Evolutionary conservation across 2,888 invertebrate species (phyloP).

Genomic region (Diogma glabrata): DNA sequence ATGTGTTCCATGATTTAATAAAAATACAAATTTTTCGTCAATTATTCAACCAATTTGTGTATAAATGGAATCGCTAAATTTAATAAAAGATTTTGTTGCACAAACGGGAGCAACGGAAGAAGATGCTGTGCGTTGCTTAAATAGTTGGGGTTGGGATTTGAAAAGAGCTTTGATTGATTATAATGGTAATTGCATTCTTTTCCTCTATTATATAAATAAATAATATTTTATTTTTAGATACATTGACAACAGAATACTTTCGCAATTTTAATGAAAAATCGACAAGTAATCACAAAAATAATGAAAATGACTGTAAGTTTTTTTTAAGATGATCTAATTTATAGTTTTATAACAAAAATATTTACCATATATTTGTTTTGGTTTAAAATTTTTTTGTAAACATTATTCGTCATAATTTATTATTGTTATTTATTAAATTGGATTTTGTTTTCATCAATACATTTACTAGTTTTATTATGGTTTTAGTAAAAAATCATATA

Average conservation of each 20-base stretch:
- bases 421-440: too few species aligned
- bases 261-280: constrained; percentile 8
- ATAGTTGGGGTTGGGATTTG: constrained; percentile 21
- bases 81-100: constrained; percentile 20
- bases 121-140: constrained; percentile 21
- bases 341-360: too few species aligned
- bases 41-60: too few species aligned
- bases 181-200: constrained; percentile 18
- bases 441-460: too few species aligned
- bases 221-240: constrained; percentile 15
- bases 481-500: too few species aligned
- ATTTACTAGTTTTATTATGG: too few species aligned
- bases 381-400: too few species aligned
- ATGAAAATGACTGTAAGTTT: constrained; percentile 19
- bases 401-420: too few species aligned
- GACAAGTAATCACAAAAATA: constrained; percentile 5
- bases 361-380: too few species aligned
- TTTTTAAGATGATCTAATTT: too few species aligned
- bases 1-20: too few species aligned
- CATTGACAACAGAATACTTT: constrained; percentile 19
- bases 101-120: constrained; percentile 20
- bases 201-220: background rate
- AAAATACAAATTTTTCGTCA: too few species aligned
- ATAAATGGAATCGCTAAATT: constrained; percentile 20
- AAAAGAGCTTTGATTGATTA: constrained; percentile 22